Base-by-base conservation (phyloP, 2,113 vertebrate species). In the Peromyscus maniculatus region DNA sequence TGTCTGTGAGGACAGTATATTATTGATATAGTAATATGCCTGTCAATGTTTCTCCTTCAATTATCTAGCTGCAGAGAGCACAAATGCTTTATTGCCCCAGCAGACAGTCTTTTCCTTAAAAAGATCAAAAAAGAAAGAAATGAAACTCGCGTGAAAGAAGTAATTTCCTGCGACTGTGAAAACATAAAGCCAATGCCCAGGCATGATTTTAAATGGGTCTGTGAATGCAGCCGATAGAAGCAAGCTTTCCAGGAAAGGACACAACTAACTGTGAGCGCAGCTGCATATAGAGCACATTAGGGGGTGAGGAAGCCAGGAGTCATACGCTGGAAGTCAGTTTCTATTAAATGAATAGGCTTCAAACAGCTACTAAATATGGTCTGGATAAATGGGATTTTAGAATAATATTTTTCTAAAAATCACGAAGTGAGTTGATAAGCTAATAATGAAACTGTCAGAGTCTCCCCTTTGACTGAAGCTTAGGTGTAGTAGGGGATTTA, bases 331-430 rank as follows among this genome's bases (percentile, higher is more conserved):
- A 93, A 98, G 89, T 97, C 97, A 93, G 87, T 98, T 98, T 98
- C 98, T 98, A 97, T 98, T 98, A 98, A 97, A 98, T 87, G 91
- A 98, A 97, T 92, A 97, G 96, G 89, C 91, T 98, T 97, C 96
- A 95, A 96, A 97, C 82, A 97, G 83, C 84, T 94, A 94, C 92
- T 97, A 97, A 98, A 97, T 98, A 97, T 64, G 72, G 80, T 90
- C 93, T 94, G 87, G 97, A 98, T 98, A 98, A 98, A 97, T 98
- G 97, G 97, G 91, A 97, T 98, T 98, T 97, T 96, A 96, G 93
- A 98, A 98, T 98, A 98, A 94, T 97, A 96, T 87, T 87, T 96
- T 97, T 96, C 98, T 66, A 93, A 86, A 43, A 98, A 97, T 95
- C 97, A 95, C 83, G 96, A 98, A 98, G 94, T 97, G 96, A 92